Percentiles rank a stretch among this genome's conserved stretches.
These are phyloP conservation scores for Haemorhous mexicanus DNA, from an alignment of 2,113 vertebrate genomes.

Conservation along the genomic window DNA sequence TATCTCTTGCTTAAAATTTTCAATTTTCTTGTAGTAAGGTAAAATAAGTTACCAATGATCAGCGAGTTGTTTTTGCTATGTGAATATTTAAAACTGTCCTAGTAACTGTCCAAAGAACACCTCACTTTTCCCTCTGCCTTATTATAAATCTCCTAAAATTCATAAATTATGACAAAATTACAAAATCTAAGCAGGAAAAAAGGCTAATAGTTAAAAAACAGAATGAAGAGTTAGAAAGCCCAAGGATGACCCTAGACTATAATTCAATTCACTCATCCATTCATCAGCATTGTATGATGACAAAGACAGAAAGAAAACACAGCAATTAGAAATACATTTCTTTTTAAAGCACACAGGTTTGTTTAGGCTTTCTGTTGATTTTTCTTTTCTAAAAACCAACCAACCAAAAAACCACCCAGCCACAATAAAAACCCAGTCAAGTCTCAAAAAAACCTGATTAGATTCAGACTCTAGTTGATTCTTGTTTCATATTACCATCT, in stretches of 20 bases:
- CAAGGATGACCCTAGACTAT: background rate
- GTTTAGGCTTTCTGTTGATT: background rate
- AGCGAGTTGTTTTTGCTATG: background rate
- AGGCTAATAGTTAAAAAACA: background rate
- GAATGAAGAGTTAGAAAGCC: background rate
- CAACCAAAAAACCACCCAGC: background rate
- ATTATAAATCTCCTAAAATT: background rate
- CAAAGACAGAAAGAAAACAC: background rate
- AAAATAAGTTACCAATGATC: background rate
- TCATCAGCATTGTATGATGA: background rate
- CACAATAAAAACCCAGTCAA: background rate
- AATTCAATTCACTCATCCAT: background rate
- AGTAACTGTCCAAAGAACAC: background rate
- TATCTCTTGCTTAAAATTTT: background rate
- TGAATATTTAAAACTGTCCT: background rate
- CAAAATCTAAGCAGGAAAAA: background rate
- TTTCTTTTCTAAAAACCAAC: background rate
- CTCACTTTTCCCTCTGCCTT: background rate
- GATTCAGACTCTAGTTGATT: background rate
- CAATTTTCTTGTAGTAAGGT: background rate
- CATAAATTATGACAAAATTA: background rate
- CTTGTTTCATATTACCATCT: background rate
- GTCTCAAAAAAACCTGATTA: background rate
- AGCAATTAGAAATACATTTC: background rate
- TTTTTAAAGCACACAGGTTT: background rate